These are phyloP conservation scores for Cataglyphis albicans DNA, from an alignment of 2,888 invertebrate species.

Conservation along the genomic window DNA sequence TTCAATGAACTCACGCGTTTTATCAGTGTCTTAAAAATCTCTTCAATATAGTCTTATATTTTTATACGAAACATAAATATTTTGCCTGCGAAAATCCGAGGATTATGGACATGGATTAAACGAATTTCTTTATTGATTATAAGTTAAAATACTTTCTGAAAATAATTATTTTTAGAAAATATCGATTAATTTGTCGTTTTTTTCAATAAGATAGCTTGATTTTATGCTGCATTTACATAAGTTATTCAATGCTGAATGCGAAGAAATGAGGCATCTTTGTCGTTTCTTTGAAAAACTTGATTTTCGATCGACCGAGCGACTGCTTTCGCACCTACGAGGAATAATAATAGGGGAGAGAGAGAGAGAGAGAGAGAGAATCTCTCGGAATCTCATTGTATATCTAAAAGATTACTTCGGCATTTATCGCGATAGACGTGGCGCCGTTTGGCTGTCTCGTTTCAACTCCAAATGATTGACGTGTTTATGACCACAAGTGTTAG, in stretches of 20 bases:
- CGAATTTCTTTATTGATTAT: neutral
- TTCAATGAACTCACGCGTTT: neutral
- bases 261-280: neutral
- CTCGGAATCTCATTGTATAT: conserved; percentile 10
- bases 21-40: neutral
- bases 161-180: conserved; percentile 1
- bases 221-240: neutral
- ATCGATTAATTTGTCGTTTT: neutral
- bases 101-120: neutral
- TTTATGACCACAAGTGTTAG: conserved; percentile 68
- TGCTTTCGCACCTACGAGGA: neutral
- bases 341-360: neutral
- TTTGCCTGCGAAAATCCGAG: neutral
- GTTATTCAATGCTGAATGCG: neutral
- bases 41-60: neutral
- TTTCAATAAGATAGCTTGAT: too few species aligned
- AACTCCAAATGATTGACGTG: conserved; percentile 76
- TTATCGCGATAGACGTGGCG: conserved; percentile 35
- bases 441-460: conserved; percentile 52
- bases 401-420: conserved; percentile 30
- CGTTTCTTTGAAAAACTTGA: neutral
- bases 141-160: neutral
- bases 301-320: neutral
- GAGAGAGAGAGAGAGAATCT: neutral
- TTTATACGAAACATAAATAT: neutral